Percentiles rank a stretch among this genome's conserved stretches.
These are phyloP conservation scores for Ferrisia virgata DNA, from an alignment of 2,888 invertebrate genomes.

Conservation along the genomic window DNA sequence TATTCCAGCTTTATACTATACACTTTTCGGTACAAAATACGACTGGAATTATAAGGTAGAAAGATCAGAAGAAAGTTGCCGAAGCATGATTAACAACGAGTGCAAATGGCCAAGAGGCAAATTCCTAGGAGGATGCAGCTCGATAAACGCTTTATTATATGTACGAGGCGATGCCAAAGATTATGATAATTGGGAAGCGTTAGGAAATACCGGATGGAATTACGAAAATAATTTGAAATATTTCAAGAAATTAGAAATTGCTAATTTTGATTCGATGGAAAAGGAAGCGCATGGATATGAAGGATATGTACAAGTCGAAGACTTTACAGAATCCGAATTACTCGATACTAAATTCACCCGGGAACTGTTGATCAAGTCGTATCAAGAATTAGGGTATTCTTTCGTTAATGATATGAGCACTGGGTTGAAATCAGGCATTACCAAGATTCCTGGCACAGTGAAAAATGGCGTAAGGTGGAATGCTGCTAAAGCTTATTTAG, in stretches of 20 bases:
- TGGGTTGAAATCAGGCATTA: conserved; percentile 60
- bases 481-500: conserved; percentile 51
- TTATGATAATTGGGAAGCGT: conserved; percentile 70
- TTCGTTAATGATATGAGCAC: conserved; percentile 61
- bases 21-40: conserved; percentile 64
- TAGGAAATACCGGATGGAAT: conserved; percentile 60
- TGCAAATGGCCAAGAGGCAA: conserved; percentile 76
- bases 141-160: conserved; percentile 77
- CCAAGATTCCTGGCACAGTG: conserved; percentile 62
- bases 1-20: conserved; percentile 68
- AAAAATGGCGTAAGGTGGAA: conserved; percentile 62
- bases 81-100: conserved; percentile 69
- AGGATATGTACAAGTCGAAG: conserved; percentile 49
- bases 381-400: conserved; percentile 71
- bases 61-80: conserved; percentile 68
- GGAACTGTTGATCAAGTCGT: conserved; percentile 69
- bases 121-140: conserved; percentile 76
- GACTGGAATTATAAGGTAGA: conserved; percentile 81
- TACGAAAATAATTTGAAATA: conserved; percentile 51
- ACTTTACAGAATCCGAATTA: neutral
- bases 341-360: neutral
- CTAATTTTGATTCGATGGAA: conserved; percentile 46
- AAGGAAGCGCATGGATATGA: conserved; percentile 49
- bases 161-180: conserved; percentile 68
- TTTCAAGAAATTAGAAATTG: conserved; percentile 53